Evolutionary conservation across 2,888 invertebrate genomes (phyloP).

Genomic region (Troglohyphantes excavatus): DNA sequence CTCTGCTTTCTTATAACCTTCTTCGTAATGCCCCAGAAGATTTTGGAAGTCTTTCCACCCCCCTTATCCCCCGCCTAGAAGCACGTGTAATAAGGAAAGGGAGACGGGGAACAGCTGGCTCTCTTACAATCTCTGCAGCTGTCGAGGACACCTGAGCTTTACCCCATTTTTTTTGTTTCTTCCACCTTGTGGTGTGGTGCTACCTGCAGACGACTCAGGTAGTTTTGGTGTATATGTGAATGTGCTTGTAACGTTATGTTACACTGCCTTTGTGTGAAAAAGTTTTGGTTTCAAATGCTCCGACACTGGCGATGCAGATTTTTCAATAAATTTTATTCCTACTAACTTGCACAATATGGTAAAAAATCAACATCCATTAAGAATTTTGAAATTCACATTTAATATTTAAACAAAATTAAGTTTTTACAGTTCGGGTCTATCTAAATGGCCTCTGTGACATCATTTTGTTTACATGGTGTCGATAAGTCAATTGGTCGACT

Average conservation of each 20-base stretch:
- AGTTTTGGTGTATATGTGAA: background rate
- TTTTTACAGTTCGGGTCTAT: too few relatives aligned
- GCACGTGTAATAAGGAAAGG: slow-evolving; percentile 38
- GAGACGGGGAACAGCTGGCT: slow-evolving; percentile 39
- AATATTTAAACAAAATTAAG: too few relatives aligned
- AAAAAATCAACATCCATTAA: too few relatives aligned
- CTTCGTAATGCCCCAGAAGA: background rate
- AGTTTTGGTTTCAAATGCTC: background rate
- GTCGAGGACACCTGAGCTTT: slow-evolving; percentile 48
- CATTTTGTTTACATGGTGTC: too few relatives aligned
- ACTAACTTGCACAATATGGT: too few relatives aligned
- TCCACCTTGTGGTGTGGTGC: slow-evolving; percentile 24
- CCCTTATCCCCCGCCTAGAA: background rate
- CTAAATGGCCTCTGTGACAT: too few relatives aligned
- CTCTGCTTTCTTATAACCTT: background rate
- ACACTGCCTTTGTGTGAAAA: background rate
- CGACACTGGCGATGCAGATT: too few relatives aligned
- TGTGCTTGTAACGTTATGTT: background rate
- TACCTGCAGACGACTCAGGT: slow-evolving; percentile 19
- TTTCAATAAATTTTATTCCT: too few relatives aligned
- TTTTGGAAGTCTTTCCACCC: slow-evolving; percentile 12
- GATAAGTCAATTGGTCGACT: too few relatives aligned
- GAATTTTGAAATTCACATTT: too few relatives aligned
- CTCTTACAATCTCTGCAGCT: slow-evolving; percentile 50
- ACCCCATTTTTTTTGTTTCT: slow-evolving; percentile 1